Percentiles rank a stretch among this genome's conserved stretches.
Conservation (phyloP, 2,113 vertebrate species). For the Formicarius rufipectus region DNA sequence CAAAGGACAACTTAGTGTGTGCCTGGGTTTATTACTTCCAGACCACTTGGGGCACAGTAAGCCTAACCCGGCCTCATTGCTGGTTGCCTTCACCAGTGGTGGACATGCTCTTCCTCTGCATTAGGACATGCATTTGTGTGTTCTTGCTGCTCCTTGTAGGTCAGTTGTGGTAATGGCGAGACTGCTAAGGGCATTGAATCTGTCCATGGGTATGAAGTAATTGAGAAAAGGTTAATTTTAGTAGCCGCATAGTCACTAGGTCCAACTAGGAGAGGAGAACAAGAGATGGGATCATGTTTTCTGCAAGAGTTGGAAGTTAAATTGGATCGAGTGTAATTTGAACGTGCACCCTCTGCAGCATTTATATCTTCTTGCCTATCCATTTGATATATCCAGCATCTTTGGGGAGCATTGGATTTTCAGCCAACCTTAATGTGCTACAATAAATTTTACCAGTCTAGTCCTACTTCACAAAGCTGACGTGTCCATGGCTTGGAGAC, state of each 20-base stretch:
- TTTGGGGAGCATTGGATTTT: background rate
- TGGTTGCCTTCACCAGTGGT: background rate
- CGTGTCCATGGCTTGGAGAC: background rate
- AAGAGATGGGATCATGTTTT: background rate
- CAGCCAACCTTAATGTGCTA: background rate
- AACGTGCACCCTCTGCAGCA: background rate
- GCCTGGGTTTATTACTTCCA: background rate
- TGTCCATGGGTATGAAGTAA: rapidly evolving
- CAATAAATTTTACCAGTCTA: background rate
- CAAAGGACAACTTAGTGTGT: background rate
- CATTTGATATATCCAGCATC: background rate
- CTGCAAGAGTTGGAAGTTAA: background rate
- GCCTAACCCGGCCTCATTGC: background rate
- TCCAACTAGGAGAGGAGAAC: background rate
- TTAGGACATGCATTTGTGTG: background rate
- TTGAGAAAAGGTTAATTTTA: background rate
- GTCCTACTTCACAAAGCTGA: background rate
- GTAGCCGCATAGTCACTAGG: background rate
- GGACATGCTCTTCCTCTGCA: background rate
- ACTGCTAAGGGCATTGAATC: background rate
- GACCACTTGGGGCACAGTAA: rapidly evolving
- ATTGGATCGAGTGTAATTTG: background rate
- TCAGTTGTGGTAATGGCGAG: background rate
- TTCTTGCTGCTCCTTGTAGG: background rate
- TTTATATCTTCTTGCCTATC: background rate